Evolutionary conservation across 2,888 invertebrate genomes (phyloP).

Genomic region (Doris montereyensis): DNA sequence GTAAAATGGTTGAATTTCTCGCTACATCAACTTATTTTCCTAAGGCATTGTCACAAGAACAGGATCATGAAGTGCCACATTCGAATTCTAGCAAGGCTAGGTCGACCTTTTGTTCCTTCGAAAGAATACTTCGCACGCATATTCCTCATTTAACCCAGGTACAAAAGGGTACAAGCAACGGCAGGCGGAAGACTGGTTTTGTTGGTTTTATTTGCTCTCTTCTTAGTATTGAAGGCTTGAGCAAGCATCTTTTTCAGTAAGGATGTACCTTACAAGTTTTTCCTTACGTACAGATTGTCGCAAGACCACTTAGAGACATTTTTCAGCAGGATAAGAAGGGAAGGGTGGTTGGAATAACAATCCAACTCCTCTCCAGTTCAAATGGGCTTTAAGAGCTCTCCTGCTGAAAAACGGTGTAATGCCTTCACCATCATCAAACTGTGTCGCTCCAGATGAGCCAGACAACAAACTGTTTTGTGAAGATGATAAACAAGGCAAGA

Average conservation of each 20-base stretch:
- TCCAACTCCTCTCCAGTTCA: conserved; percentile 4
- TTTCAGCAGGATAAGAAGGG: conserved; percentile 15
- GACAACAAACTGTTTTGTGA: neutral
- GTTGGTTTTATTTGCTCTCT: conserved; percentile 21
- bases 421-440: conserved; percentile 7
- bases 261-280: neutral
- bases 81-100: too few relatives aligned
- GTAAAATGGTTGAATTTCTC: too few relatives aligned
- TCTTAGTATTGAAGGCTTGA: neutral
- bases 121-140: too few relatives aligned
- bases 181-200: conserved; percentile 24
- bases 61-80: too few relatives aligned
- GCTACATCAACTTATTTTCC: too few relatives aligned
- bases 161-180: neutral
- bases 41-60: too few relatives aligned
- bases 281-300: conserved; percentile 10
- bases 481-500: neutral
- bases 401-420: conserved; percentile 15
- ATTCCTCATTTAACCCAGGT: too few relatives aligned
- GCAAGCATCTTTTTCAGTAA: neutral
- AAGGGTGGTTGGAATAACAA: conserved; percentile 22
- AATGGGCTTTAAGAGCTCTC: neutral
- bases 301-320: conserved; percentile 28
- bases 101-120: too few relatives aligned
- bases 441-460: conserved; percentile 8